Base-by-base conservation (phyloP, 1,140 invertebrate species). In the Drosophila fuyamai region DNA sequence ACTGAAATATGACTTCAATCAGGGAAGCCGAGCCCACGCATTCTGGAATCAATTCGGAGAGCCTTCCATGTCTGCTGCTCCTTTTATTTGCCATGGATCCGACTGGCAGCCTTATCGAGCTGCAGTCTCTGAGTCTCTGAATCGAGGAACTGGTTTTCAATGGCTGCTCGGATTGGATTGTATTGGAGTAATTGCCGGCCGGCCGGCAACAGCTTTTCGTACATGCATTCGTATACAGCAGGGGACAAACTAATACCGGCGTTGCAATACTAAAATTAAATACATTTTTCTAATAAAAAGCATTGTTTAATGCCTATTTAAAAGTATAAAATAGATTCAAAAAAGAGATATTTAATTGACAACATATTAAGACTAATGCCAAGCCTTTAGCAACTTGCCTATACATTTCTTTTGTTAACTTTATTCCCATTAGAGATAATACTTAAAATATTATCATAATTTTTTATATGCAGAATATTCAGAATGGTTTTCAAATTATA, bases 101-200 rank as follows among this genome's bases (percentile, higher is more conserved):
- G 13, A 9, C 14, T 16, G 36, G 18, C 38, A 40, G 65, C 43
- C 51, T 73, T 75, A 75, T 75, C 51, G 70, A 48, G 59, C 16
- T 65, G 72, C 71, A 57, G 67, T 63, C 29, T 36, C 32, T 13
- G 23, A 57, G 67, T 63, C 16, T 36, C 23, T 13, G 29, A 56
- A 59, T 43, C 38, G 47, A 32, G 55, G 50, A 76, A 76, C 73
- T 76, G 73, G 73, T 76, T 76, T 76, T 47, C 40, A 38, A 55
- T 40, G 53, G 32, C 63, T 35, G 56, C 46, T 48, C 6, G 38
- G 47, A 43, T 68, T 65, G 38, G 59, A 75, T 63, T 62, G 70
- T 43, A 56, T 46, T 38, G 44, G 32, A 54, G 73, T 53, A 62
- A 51, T 48, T 43, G 71, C 54, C 53, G 54, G 72, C 72, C 51